Evolutionary conservation across 2,888 invertebrate species (phyloP).

Genomic region (Athalia rosae): DNA sequence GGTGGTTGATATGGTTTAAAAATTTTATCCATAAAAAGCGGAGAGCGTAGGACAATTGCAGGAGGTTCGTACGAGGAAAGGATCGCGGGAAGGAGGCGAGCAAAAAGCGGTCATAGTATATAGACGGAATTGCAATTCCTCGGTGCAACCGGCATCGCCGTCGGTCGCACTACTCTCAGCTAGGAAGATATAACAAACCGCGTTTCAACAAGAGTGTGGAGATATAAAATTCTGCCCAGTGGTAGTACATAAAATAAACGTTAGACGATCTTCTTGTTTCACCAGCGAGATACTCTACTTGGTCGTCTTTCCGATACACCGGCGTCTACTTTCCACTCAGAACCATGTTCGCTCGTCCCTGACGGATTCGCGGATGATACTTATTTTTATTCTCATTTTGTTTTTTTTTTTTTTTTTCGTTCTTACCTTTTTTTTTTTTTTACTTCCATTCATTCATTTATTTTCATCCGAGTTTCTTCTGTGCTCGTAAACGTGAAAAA

Average conservation of each 20-base stretch:
- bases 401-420: neutral
- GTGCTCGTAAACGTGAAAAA: slow-evolving; percentile 5
- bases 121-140: slow-evolving; percentile 9
- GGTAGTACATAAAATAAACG: slow-evolving; percentile 16
- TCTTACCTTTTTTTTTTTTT: too few species aligned
- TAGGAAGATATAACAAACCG: neutral
- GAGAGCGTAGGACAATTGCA: neutral
- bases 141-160: neutral
- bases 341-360: slow-evolving; percentile 40
- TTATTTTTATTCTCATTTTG: neutral
- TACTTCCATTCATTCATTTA: neutral
- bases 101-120: neutral
- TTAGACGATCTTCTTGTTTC: slow-evolving; percentile 10
- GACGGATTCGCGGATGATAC: slow-evolving; percentile 34
- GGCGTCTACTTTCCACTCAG: slow-evolving; percentile 36
- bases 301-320: neutral
- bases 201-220: neutral
- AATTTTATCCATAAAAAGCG: slow-evolving; percentile 21
- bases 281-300: slow-evolving; percentile 13
- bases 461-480: neutral
- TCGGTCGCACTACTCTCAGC: neutral
- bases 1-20: slow-evolving; percentile 6
- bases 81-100: neutral
- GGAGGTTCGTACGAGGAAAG: neutral
- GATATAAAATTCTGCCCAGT: slow-evolving; percentile 8